phyloP scores from a whole-genome alignment of 2,113 vertebrate species.

The Callipepla squamata region DNA sequence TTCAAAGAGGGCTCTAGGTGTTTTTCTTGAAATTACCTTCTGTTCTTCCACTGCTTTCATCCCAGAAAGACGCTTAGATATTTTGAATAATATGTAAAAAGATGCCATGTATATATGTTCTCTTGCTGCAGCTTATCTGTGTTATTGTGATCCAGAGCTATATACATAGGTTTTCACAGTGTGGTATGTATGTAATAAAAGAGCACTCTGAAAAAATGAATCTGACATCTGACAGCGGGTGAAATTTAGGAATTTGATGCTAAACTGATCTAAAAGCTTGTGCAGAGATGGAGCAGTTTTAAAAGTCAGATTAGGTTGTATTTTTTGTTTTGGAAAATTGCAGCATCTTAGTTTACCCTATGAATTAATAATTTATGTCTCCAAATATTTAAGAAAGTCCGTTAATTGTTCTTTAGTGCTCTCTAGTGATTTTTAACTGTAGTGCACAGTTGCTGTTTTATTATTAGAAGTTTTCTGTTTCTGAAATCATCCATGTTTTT shows the following conservation, averaged over 20 bases:
- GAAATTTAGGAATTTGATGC: not conserved
- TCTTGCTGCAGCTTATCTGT: not conserved
- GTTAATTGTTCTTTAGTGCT: conserved; percentile 60
- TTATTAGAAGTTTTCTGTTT: not conserved
- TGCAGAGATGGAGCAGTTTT: not conserved
- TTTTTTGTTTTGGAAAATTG: not conserved
- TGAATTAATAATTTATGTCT: conserved; percentile 1
- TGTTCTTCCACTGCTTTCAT: fast-evolving
- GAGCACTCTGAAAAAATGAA: not conserved
- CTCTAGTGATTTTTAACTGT: conserved; percentile 60
- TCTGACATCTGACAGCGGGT: not conserved
- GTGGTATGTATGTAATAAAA: not conserved
- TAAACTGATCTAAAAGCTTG: not conserved
- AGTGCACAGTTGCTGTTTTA: not conserved
- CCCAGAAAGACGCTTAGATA: not conserved
- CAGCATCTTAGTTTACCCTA: not conserved
- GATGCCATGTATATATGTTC: not conserved
- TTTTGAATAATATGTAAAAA: not conserved
- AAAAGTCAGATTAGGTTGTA: not conserved
- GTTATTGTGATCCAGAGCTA: not conserved
- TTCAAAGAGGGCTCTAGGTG: not conserved
- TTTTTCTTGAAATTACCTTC: not conserved
- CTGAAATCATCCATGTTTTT: not conserved
- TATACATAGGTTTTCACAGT: not conserved
- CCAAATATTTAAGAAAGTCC: not conserved